Conservation (phyloP, 64 coral and sea anemone genomes). For the Anthopleura sola region DNA sequence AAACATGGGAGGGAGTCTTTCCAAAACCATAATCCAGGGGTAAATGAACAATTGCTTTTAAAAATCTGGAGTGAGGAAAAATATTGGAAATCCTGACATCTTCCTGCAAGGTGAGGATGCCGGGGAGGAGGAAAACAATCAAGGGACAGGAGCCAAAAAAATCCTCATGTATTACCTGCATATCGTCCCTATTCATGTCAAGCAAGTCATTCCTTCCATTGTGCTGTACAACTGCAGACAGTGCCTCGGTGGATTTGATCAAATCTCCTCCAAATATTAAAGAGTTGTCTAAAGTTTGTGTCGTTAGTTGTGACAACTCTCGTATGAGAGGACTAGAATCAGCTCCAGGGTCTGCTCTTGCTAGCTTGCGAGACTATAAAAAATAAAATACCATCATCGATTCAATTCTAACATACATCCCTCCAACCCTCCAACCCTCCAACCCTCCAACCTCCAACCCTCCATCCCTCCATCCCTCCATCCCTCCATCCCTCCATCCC, state of each 20-base stretch:
- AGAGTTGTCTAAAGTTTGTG: slow-evolving; percentile 93
- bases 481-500: background rate
- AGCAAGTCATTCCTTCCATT: slow-evolving; percentile 73
- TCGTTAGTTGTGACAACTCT: slow-evolving; percentile 75
- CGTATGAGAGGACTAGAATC: slow-evolving; percentile 88
- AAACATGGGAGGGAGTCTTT: no score
- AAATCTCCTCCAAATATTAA: slow-evolving; percentile 96
- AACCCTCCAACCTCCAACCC: background rate
- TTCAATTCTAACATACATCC: background rate
- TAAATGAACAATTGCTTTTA: no score
- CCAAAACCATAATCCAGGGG: no score
- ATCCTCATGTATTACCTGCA: slow-evolving; percentile 57
- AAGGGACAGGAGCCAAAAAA: no score
- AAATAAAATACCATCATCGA: background rate
- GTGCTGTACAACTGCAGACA: slow-evolving; percentile 90
- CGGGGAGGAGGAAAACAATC: no score
- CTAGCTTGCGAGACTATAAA: slow-evolving; percentile 47
- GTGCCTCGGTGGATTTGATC: slow-evolving; percentile 72
- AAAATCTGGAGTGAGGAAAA: no score
- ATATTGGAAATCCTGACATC: no score
- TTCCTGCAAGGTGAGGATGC: no score
- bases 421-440: background rate
- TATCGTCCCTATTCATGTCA: slow-evolving; percentile 68
- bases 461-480: no score
- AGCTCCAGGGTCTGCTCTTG: slow-evolving; percentile 36